Percentiles rank a stretch among this genome's conserved stretches.
Conservation (phyloP, 2,113 vertebrate species). For the Forbesichthys papilliferus region DNA sequence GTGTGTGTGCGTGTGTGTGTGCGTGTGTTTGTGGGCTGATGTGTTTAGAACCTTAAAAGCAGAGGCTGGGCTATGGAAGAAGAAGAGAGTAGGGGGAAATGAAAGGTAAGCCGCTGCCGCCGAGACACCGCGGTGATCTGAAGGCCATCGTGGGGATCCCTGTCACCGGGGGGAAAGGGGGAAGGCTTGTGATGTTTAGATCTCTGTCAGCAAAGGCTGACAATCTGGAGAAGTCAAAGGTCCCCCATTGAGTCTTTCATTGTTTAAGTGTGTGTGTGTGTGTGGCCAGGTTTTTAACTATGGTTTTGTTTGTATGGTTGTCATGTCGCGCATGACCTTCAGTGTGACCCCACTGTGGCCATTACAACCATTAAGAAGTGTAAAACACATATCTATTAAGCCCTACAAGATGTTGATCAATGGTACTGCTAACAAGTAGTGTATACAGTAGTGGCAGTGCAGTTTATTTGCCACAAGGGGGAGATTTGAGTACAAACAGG, state of each 20-base stretch:
- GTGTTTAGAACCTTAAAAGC: conserved; percentile 26
- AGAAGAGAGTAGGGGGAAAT: conserved; percentile 49
- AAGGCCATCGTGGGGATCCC: conserved; percentile 65
- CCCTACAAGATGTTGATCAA: too few relatives aligned
- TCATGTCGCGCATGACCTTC: conserved; percentile 20
- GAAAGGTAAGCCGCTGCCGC: conserved; percentile 58
- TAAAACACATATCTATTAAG: too few relatives aligned
- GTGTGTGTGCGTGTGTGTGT: not conserved
- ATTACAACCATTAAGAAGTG: too few relatives aligned
- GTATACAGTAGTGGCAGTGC: too few relatives aligned
- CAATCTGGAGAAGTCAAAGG: conserved; percentile 59
- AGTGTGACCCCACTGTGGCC: too few relatives aligned
- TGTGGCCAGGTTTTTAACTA: conserved; percentile 4
- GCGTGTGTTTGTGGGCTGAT: not conserved
- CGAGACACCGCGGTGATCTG: conserved; percentile 63
- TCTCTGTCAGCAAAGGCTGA: conserved; percentile 58
- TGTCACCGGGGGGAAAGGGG: conserved; percentile 49
- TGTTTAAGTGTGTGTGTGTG: conserved; percentile 10
- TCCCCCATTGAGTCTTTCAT: conserved; percentile 38
- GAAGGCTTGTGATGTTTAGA: conserved; percentile 64
- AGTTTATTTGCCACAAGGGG: too few relatives aligned
- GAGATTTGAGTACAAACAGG: too few relatives aligned
- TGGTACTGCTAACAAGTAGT: too few relatives aligned
- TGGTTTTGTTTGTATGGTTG: conserved; percentile 12
- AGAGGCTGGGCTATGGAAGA: conserved; percentile 35